These are phyloP conservation scores for Aphis craccivora DNA, from an alignment of 1,140 invertebrate genomes.

Conservation along the genomic window DNA sequence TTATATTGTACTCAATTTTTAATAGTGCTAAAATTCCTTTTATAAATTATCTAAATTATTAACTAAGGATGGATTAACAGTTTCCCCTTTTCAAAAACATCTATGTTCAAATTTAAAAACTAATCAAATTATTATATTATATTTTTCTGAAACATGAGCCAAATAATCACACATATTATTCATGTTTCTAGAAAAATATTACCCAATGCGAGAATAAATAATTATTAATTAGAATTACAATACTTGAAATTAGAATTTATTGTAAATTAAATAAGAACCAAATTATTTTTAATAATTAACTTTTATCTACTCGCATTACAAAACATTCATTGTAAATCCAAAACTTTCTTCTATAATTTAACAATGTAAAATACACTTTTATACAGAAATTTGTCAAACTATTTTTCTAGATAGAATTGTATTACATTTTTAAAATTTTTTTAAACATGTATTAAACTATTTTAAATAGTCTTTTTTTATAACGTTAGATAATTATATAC, in stretches of 20 bases:
- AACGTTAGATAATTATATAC: neutral
- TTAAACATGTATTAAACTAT: neutral
- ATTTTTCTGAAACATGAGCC: constrained; percentile 42
- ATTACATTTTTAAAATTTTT: neutral
- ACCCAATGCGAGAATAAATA: neutral
- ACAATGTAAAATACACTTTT: neutral
- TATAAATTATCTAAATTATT: neutral
- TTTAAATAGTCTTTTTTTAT: neutral
- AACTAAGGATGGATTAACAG: neutral
- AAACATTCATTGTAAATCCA: too few species aligned
- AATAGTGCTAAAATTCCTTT: neutral
- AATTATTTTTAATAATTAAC: neutral
- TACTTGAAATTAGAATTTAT: neutral
- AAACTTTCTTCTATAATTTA: neutral
- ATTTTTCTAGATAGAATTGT: neutral
- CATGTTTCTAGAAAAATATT: constrained; percentile 36
- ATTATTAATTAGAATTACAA: neutral
- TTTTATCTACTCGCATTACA: neutral
- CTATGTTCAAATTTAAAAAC: neutral
- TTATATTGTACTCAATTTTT: neutral
- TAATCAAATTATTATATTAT: neutral
- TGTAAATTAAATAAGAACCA: neutral
- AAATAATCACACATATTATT: neutral
- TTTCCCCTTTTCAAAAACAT: neutral
- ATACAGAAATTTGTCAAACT: too few species aligned